Evolutionary conservation across 2,797 vertebrate species (phyloP).

Genomic region (Momotus momota): DNA sequence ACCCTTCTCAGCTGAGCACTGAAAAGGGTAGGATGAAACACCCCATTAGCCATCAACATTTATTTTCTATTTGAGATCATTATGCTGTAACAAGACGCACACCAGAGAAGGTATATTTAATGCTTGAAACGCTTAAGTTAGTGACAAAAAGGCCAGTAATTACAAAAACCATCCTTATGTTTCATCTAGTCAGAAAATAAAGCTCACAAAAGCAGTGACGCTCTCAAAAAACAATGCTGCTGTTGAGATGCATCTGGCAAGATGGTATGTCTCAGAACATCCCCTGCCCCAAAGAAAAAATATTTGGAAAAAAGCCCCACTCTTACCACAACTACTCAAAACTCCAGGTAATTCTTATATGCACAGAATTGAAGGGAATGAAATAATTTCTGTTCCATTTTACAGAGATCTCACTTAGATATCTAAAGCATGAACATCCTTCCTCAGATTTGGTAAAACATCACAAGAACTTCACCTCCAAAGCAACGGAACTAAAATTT

Average conservation of each 20-base stretch:
- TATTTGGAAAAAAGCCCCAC: neutral
- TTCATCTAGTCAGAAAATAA: neutral
- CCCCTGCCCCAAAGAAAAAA: neutral
- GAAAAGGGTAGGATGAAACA: neutral
- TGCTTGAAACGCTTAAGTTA: neutral
- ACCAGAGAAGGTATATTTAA: neutral
- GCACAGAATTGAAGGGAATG: neutral
- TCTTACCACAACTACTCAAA: neutral
- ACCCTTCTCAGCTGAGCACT: neutral
- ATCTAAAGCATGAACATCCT: neutral
- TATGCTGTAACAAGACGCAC: neutral
- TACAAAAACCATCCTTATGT: neutral
- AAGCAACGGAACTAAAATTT: neutral
- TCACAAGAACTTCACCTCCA: neutral
- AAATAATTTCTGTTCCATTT: neutral
- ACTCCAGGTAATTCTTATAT: neutral
- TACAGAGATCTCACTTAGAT: neutral
- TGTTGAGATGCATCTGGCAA: neutral
- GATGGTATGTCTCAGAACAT: neutral
- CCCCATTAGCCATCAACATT: neutral
- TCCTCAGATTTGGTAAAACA: neutral
- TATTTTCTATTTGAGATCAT: neutral
- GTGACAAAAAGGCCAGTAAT: neutral
- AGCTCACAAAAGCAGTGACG: neutral
- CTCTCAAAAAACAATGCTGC: neutral